Conservation (phyloP, 2,888 invertebrate species). For the Cataglyphis livida region DNA sequence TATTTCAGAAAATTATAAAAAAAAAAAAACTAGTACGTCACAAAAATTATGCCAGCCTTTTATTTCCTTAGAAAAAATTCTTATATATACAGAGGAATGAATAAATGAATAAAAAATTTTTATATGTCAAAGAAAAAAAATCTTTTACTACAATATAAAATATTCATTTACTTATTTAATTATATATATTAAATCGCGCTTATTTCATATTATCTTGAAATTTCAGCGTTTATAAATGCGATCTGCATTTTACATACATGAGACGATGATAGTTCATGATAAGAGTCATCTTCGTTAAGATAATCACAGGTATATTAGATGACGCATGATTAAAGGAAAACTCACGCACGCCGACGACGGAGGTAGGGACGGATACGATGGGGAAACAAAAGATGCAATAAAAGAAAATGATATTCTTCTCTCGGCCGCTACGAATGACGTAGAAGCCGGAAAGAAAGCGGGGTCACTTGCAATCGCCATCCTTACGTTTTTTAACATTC, state of each 20-base stretch:
- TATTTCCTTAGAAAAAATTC: not conserved
- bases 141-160: not conserved
- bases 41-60: not conserved
- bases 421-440: conserved; percentile 24
- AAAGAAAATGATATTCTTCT: conserved; percentile 28
- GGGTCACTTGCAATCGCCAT: conserved; percentile 46
- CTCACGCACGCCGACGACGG: not conserved
- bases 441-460: conserved; percentile 22
- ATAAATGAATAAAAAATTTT: not conserved
- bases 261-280: not conserved
- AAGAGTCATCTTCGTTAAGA: conserved; percentile 11
- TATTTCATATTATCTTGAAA: not conserved
- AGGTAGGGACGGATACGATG: not conserved
- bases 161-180: not conserved
- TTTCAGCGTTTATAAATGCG: not conserved
- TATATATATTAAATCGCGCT: not conserved
- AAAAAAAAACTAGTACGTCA: not conserved
- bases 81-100: not conserved
- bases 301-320: not conserved
- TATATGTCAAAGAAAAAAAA: not conserved
- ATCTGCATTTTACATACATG: not conserved
- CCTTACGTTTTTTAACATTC: conserved; percentile 57
- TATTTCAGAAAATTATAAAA: not conserved
- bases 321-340: conserved; percentile 41
- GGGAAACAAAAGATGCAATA: conserved; percentile 29